Evolutionary conservation across 2,797 vertebrate genomes (phyloP).

Genomic region (Hafferia zeledoni): DNA sequence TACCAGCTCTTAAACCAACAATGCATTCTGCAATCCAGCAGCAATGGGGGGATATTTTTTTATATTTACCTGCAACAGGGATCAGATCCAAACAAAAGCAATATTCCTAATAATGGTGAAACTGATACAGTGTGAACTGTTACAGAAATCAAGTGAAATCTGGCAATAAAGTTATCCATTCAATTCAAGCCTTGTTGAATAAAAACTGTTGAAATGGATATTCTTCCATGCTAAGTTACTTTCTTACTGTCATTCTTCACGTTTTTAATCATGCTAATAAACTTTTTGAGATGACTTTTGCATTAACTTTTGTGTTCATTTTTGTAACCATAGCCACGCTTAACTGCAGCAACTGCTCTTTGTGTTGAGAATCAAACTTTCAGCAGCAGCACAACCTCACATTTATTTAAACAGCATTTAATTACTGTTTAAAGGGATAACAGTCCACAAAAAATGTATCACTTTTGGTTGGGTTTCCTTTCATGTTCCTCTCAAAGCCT

Average conservation of each 20-base stretch:
- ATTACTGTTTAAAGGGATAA: neutral
- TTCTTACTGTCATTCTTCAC: conserved; percentile 75
- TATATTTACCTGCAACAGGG: conserved; percentile 69
- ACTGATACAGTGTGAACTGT: conserved; percentile 31
- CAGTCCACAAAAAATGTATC: neutral
- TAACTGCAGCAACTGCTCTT: neutral
- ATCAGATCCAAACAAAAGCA: conserved; percentile 69
- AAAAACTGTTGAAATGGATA: conserved; percentile 71
- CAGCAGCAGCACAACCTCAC: neutral
- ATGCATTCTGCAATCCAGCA: conserved; percentile 65
- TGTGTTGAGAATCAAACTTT: neutral
- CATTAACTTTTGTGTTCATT: conserved; percentile 63
- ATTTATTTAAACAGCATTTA: conserved; percentile 8
- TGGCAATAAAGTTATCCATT: conserved; percentile 71
- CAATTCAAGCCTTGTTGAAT: conserved; percentile 56
- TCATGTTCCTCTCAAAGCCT: conserved; percentile 4
- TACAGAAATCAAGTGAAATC: conserved; percentile 58
- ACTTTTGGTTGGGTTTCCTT: conserved; percentile 14
- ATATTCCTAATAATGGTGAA: conserved; percentile 55
- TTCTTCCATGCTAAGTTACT: conserved; percentile 73
- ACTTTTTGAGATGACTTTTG: conserved; percentile 77
- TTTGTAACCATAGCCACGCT: neutral
- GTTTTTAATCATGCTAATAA: conserved; percentile 86
- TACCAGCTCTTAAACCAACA: conserved; percentile 70
- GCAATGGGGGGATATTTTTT: conserved; percentile 78